Base-by-base conservation (phyloP, 2,797 vertebrate genomes). In the Loriculus beryllinus region DNA sequence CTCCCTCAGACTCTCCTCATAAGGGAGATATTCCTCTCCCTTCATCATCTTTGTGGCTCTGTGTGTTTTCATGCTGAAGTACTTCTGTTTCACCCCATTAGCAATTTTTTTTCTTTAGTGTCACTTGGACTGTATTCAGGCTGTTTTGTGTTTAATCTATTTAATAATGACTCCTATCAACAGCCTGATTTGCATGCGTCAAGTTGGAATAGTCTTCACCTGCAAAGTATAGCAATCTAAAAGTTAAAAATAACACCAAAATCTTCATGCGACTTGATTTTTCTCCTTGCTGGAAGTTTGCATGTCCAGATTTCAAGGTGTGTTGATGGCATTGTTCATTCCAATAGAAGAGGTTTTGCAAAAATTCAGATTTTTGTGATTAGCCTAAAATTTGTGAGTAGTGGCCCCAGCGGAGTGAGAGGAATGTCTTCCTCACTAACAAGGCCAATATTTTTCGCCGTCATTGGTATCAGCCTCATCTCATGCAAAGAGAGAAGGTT, bases 11-110 rank as follows among this genome's bases (percentile, higher is more conserved):
- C n/a, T n/a, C n/a, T n/a, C n/a, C n/a, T n/a, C n/a, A n/a, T n/a
- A n/a, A n/a, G n/a, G n/a, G n/a, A n/a, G n/a, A n/a, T n/a, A n/a
- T n/a, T n/a, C n/a, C n/a, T n/a, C n/a, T n/a, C n/a, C n/a, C n/a
- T n/a, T n/a, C n/a, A n/a, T n/a, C n/a, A n/a, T n/a, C n/a, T n/a
- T 64, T 75, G 72, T 56, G 51, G 31, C 8, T 68, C 33, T 54
- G 70, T 40, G 25, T 35, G 6, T 67, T 92, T 45, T 48, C 62
- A 71, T 72, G 62, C 74, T 86, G 77, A 79, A 71, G 49, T 88
- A 40, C 45, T 88, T 92, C 21, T 6, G 12, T 82, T 90, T 89
- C 56, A 43, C 49, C 39, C 88, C 82, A 90, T 95, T 90, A 90
- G 54, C 67, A 54, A 17, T 57, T 88, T 62, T 63, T 60, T 60